These are phyloP conservation scores for Colostygia pectinataria DNA, from an alignment of 2,888 invertebrate genomes.

Conservation along the genomic window DNA sequence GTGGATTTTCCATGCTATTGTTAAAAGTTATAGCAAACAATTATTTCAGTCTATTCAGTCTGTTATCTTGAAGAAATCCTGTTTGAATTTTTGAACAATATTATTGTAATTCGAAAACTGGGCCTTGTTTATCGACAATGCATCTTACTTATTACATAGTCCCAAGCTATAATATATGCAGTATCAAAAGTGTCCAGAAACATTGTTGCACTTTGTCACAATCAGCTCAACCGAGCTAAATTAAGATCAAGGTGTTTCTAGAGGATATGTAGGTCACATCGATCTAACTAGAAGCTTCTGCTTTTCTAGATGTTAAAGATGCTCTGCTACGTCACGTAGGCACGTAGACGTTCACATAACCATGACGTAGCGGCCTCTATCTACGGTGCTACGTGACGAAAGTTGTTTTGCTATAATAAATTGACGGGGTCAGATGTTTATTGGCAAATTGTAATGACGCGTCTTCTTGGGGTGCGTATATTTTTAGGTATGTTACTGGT, in stretches of 20 bases:
- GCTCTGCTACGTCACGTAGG: conserved; percentile 9
- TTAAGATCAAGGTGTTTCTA: background rate
- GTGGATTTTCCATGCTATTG: no score
- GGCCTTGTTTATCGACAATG: no score
- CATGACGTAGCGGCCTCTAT: conserved; percentile 7
- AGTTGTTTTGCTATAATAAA: background rate
- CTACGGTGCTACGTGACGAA: conserved; percentile 6
- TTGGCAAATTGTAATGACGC: background rate
- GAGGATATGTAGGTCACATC: conserved; percentile 4
- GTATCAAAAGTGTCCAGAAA: no score
- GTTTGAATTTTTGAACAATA: no score
- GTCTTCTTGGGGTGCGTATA: no score
- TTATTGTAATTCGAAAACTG: no score
- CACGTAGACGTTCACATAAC: conserved; percentile 4
- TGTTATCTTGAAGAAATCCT: no score
- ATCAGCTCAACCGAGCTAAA: background rate
- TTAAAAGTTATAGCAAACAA: no score
- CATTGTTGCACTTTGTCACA: background rate
- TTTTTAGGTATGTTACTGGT: no score
- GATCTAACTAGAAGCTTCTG: conserved; percentile 6
- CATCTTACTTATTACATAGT: no score
- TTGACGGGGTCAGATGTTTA: background rate
- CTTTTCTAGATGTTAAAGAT: background rate
- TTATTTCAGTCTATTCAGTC: no score
- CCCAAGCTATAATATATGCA: no score